These are phyloP conservation scores for Sternarchorhynchus goeldii DNA, from an alignment of 2,797 vertebrate genomes.

Conservation along the genomic window DNA sequence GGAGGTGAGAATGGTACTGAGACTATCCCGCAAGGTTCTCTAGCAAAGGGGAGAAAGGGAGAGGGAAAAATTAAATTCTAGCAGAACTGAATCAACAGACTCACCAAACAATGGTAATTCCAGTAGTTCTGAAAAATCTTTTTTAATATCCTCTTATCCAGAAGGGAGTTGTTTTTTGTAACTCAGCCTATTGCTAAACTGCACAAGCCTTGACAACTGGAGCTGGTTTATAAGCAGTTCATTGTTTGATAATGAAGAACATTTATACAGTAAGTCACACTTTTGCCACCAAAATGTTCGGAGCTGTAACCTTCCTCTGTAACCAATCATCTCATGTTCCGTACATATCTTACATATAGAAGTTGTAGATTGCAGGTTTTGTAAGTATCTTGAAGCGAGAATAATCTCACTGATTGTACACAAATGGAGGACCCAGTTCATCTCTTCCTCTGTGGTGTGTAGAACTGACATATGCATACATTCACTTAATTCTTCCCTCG, in stretches of 20 bases:
- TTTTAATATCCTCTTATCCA: background rate
- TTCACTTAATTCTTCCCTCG: too few species aligned
- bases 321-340: background rate
- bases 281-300: constrained; percentile 2
- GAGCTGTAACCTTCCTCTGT: background rate
- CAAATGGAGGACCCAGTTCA: too few species aligned
- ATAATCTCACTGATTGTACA: too few species aligned
- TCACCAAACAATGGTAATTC: background rate
- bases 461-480: too few species aligned
- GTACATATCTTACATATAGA: too few species aligned
- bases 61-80: background rate
- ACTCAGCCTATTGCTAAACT: background rate
- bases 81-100: background rate
- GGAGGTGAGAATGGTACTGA: constrained; percentile 5
- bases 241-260: constrained; percentile 5
- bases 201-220: background rate
- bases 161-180: too few species aligned
- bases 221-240: constrained; percentile 6
- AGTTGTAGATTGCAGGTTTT: background rate
- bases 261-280: constrained; percentile 23
- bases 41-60: background rate
- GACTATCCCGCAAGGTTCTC: constrained; percentile 13
- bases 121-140: background rate
- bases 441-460: too few species aligned
- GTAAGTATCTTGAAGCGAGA: fast-evolving